Conservation (phyloP, 2,797 vertebrate species). For the Peromyscus nudipes region DNA sequence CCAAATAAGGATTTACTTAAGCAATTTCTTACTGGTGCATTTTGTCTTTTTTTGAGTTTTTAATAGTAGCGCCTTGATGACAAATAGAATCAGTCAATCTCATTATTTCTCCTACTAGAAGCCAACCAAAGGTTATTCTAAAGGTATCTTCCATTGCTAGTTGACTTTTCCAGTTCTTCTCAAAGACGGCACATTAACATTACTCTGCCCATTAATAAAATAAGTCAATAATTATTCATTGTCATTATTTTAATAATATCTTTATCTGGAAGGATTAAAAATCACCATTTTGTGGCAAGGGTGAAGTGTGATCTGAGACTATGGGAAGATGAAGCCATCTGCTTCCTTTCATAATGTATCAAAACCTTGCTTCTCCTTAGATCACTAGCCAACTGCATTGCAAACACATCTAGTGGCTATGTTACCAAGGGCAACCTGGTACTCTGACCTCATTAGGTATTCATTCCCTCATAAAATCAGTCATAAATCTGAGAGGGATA, state of each 20-base stretch:
- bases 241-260: background rate
- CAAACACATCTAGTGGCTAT: background rate
- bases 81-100: background rate
- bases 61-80: background rate
- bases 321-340: background rate
- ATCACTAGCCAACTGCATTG: background rate
- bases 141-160: background rate
- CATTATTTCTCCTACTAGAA: background rate
- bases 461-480: background rate
- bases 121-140: slow-evolving; percentile 38
- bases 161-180: background rate
- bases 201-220: background rate
- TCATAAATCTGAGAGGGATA: background rate
- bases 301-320: background rate
- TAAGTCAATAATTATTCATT: background rate
- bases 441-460: background rate
- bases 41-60: slow-evolving; percentile 4
- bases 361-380: slow-evolving; percentile 38
- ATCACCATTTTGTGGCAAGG: background rate
- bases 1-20: background rate
- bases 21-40: background rate
- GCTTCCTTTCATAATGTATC: background rate
- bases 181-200: background rate
- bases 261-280: background rate
- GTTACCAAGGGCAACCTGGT: background rate